Percentiles rank a stretch among this genome's conserved stretches.
These are phyloP conservation scores for Xestoiulus laeticollis DNA, from an alignment of 2,888 invertebrate species.

Conservation along the genomic window DNA sequence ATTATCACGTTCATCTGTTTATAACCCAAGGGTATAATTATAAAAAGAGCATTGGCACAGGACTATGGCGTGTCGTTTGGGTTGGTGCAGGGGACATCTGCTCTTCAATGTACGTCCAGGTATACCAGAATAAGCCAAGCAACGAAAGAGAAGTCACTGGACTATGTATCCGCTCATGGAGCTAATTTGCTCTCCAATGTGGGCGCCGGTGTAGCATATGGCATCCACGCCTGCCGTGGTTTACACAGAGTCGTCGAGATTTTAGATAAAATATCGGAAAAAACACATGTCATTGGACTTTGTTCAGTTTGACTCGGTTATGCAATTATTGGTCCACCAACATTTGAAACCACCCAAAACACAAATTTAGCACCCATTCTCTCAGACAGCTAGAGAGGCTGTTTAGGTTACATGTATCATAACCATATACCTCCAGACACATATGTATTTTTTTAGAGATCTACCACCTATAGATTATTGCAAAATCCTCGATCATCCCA, in stretches of 20 bases:
- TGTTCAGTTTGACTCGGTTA: slow-evolving; percentile 3
- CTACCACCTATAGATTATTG: too few species aligned
- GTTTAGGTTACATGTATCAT: too few species aligned
- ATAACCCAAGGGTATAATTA: not conserved
- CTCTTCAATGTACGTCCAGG: not conserved
- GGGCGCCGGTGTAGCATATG: not conserved
- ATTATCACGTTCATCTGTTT: slow-evolving; percentile 12
- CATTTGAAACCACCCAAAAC: not conserved
- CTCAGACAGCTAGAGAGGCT: too few species aligned
- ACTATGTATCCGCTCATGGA: slow-evolving; percentile 2
- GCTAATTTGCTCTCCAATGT: not conserved
- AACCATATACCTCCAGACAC: too few species aligned
- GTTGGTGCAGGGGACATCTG: not conserved
- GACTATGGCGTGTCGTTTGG: not conserved
- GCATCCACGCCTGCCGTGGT: not conserved
- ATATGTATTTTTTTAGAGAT: too few species aligned
- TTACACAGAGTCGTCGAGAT: not conserved
- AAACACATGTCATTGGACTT: not conserved
- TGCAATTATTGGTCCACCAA: not conserved
- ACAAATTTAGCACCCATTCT: not conserved
- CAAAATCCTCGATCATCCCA: too few species aligned
- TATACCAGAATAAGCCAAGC: not conserved
- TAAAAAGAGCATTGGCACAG: not conserved
- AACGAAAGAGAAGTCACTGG: slow-evolving; percentile 10
- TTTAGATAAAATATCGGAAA: slow-evolving; percentile 28